phyloP scores from a whole-genome alignment of 2,888 invertebrate genomes.

The Drosophila affinis region DNA sequence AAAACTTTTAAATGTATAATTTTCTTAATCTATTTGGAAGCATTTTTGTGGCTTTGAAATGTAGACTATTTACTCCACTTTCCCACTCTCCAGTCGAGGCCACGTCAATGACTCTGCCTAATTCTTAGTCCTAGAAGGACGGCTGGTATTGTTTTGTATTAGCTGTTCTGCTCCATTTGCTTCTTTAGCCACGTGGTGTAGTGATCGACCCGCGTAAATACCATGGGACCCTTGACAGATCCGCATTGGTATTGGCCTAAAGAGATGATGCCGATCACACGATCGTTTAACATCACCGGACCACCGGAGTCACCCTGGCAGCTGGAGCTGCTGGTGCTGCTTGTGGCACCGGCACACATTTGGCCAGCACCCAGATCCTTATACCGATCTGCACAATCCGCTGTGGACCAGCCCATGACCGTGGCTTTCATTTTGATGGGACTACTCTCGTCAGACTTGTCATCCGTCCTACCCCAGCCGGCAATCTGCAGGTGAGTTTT shows the following conservation, averaged over 20 bases:
- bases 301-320: slow-evolving; percentile 62
- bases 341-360: slow-evolving; percentile 51
- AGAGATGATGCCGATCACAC: slow-evolving; percentile 50
- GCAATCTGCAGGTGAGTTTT: no score
- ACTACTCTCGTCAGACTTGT: slow-evolving; percentile 82
- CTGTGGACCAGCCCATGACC: slow-evolving; percentile 83
- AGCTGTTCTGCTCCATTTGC: slow-evolving; percentile 15
- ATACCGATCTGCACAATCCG: slow-evolving; percentile 26
- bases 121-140: no score
- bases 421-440: slow-evolving; percentile 85
- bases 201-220: slow-evolving; percentile 56
- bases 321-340: slow-evolving; percentile 11
- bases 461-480: background rate
- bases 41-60: no score
- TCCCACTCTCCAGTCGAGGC: no score
- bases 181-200: slow-evolving; percentile 48
- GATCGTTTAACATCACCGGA: slow-evolving; percentile 52
- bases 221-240: slow-evolving; percentile 30
- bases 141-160: no score
- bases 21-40: no score
- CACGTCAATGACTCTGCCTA: no score
- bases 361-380: slow-evolving; percentile 36
- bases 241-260: slow-evolving; percentile 37
- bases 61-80: no score
- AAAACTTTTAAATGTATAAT: no score